A percentile compares a stretch with the other conserved stretches of the same genome.
These are phyloP conservation scores for Campylorhamphus procurvoides DNA, from an alignment of 2,113 vertebrate species.

Conservation along the genomic window DNA sequence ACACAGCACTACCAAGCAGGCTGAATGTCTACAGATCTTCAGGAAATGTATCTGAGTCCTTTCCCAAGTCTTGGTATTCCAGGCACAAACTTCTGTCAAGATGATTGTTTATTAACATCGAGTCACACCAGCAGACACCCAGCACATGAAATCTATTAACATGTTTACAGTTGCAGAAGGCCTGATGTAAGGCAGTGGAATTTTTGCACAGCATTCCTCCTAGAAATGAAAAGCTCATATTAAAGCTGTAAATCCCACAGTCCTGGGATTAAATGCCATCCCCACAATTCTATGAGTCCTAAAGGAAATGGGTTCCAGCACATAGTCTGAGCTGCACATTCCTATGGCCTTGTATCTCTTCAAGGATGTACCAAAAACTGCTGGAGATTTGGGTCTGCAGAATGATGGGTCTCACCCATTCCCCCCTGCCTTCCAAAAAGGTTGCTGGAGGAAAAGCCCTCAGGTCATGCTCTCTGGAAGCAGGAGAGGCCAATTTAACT, in stretches of 20 bases:
- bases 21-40: not conserved
- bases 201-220: not conserved
- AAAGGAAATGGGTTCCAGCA: not conserved
- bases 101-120: not conserved
- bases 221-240: not conserved
- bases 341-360: fast-evolving
- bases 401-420: not conserved
- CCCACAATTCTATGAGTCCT: not conserved
- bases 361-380: not conserved
- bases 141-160: constrained; percentile 27
- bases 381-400: not conserved
- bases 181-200: not conserved
- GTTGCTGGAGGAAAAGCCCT: not conserved
- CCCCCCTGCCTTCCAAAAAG: not conserved
- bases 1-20: not conserved
- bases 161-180: not conserved
- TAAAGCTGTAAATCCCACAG: not conserved
- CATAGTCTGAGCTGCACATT: fast-evolving
- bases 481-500: not conserved
- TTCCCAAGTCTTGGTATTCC: not conserved
- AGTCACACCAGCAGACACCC: not conserved
- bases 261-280: not conserved
- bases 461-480: not conserved
- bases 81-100: not conserved
- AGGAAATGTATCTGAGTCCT: not conserved